phyloP scores from a whole-genome alignment of 2,888 invertebrate species.

The Noctua janthe region DNA sequence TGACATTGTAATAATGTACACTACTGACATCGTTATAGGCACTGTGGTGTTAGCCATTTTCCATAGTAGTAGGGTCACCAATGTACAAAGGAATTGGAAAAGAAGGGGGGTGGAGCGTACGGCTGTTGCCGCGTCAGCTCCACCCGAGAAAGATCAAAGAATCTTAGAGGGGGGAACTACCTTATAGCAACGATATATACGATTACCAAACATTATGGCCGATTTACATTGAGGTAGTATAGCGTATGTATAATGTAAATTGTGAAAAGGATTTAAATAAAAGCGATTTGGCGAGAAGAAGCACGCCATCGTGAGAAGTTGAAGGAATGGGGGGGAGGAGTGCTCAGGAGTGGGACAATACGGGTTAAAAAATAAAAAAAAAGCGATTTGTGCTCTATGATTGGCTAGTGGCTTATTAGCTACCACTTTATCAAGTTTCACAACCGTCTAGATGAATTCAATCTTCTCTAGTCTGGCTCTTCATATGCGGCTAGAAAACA shows the following conservation, averaged over 20 bases:
- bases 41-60: slow-evolving; percentile 63
- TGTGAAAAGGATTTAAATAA: slow-evolving; percentile 35
- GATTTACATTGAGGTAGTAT: slow-evolving; percentile 9
- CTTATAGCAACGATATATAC: slow-evolving; percentile 23
- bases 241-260: slow-evolving; percentile 7
- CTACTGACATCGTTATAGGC: slow-evolving; percentile 53
- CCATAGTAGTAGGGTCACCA: slow-evolving; percentile 42
- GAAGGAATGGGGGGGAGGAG: too few relatives aligned
- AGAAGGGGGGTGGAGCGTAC: slow-evolving; percentile 34
- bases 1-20: slow-evolving; percentile 39
- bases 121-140: slow-evolving; percentile 7
- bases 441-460: slow-evolving; percentile 29
- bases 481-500: slow-evolving; percentile 48
- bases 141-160: slow-evolving; percentile 39
- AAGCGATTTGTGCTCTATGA: slow-evolving; percentile 30
- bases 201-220: slow-evolving; percentile 17
- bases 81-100: slow-evolving; percentile 61
- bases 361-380: background rate
- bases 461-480: slow-evolving; percentile 39
- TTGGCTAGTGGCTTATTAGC: slow-evolving; percentile 12
- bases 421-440: background rate
- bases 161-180: slow-evolving; percentile 31
- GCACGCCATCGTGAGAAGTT: too few relatives aligned
- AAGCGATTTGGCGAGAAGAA: too few relatives aligned
- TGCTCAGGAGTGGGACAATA: too few relatives aligned